Evolutionary conservation across 2,113 vertebrate species (phyloP), one percentile per base, ranked within the genome.

Genomic region (Nansenia antarctica): DNA sequence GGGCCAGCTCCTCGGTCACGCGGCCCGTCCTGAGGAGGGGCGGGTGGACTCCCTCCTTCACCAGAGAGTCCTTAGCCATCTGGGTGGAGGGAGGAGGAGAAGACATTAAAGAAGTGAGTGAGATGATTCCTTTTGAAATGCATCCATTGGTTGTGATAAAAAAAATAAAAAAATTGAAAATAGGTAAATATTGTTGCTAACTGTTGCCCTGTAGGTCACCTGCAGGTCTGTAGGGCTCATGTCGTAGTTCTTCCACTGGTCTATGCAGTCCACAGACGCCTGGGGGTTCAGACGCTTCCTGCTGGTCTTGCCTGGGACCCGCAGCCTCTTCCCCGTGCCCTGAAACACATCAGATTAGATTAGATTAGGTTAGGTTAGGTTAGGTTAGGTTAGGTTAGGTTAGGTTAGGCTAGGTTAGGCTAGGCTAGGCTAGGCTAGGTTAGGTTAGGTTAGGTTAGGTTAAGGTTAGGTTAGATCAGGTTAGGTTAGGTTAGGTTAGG

Each of bases 201-300:
- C n/a, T n/a, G n/a, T n/a, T n/a, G n/a, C n/a, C n/a, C n/a, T n/a
- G 22, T 3, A 8, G 11, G 3, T 60, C 68, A 92, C 89, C 89
- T 93, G 91, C 0, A 82, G 77, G 79, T 95, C 92, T 84, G 86
- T 78, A 60, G 90, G 47, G 53, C 87, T 93, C 79, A 92, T 90
- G 80, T 91, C 93, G 83, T 92, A 87, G 71, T 90, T 70, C 84
- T 89, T 93, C 73, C 91, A 92, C 76, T 94, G 92, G 64, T 97
- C 94, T 58, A 95, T 90, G 72, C 93, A 94, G 81, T 96, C 92
- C 37, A 93, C 91, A 4, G 91, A 92, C 39, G 90, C 92, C 85
- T 94, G 93, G 82, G 92, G 93, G 58, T 94, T 96, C 65, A 96
- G 85, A 71, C 93, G 93, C 90, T 97, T 97, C 76, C 93, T 90